These are phyloP conservation scores for Crocallis elinguaria DNA, from an alignment of 2,888 invertebrate species.

Conservation along the genomic window DNA sequence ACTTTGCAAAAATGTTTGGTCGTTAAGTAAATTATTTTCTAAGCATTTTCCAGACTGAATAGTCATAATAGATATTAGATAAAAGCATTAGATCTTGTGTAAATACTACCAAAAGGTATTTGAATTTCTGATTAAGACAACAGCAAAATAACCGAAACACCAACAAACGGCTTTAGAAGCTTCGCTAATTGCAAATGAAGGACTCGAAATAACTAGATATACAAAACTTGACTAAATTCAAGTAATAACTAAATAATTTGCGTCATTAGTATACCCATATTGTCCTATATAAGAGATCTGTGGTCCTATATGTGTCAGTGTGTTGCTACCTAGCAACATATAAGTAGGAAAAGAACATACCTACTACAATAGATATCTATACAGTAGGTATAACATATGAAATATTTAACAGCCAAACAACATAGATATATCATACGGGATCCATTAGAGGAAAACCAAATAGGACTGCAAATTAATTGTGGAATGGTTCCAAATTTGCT, in stretches of 20 bases:
- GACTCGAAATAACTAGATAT: background rate
- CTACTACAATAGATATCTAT: no score
- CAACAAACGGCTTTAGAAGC: constrained; percentile 17
- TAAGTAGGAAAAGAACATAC: no score
- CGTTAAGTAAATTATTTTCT: background rate
- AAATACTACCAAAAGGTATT: constrained; percentile 1
- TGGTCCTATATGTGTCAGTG: no score
- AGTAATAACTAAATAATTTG: background rate
- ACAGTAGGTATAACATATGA: no score
- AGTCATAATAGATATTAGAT: background rate
- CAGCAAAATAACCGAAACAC: constrained; percentile 13
- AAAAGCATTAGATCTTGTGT: background rate
- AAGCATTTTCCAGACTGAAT: background rate
- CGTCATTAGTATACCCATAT: background rate
- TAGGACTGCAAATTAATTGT: no score
- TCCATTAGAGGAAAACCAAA: no score
- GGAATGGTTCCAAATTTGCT: no score
- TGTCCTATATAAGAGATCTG: no score
- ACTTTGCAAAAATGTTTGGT: no score
- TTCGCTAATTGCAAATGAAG: constrained; percentile 6
- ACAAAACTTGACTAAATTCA: background rate
- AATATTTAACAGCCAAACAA: no score
- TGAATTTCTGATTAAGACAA: background rate
- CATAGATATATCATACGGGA: no score
- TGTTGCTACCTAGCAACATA: no score